Evolutionary conservation across 2,888 invertebrate genomes (phyloP).

Genomic region (Helleia helle): DNA sequence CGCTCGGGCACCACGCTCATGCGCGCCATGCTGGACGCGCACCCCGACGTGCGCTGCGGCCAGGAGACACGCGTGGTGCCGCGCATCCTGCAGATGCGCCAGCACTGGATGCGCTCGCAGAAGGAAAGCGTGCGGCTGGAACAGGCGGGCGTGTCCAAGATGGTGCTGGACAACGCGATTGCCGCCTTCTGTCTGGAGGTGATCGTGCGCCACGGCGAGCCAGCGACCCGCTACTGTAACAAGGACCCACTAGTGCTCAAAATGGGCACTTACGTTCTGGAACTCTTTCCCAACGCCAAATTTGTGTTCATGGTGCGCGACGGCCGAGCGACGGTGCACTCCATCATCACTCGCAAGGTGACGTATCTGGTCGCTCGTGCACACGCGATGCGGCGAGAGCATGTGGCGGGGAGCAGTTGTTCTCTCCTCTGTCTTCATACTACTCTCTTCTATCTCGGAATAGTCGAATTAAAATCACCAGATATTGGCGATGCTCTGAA

Average conservation of each 20-base stretch:
- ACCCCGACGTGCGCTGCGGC: slow-evolving; percentile 96
- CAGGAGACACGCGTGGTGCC: slow-evolving; percentile 98
- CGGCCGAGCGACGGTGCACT: slow-evolving; percentile 98
- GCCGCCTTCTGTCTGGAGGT: slow-evolving; percentile 97
- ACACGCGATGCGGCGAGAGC: too few relatives aligned
- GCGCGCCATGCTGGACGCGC: slow-evolving; percentile 98
- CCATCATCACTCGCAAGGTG: slow-evolving; percentile 96
- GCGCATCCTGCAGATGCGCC: slow-evolving; percentile 93
- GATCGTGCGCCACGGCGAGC: slow-evolving; percentile 96
- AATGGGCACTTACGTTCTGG: slow-evolving; percentile 93
- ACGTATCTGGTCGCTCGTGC: too few relatives aligned
- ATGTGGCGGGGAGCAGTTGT: too few relatives aligned
- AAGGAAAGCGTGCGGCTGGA: slow-evolving; percentile 92
- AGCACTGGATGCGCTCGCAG: slow-evolving; percentile 96
- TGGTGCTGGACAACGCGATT: slow-evolving; percentile 95
- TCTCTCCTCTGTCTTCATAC: too few relatives aligned
- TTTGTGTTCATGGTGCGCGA: slow-evolving; percentile 99
- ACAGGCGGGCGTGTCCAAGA: slow-evolving; percentile 95
- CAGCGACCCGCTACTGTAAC: slow-evolving; percentile 96
- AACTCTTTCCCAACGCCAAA: slow-evolving; percentile 97
- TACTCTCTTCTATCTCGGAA: too few relatives aligned
- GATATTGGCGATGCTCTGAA: too few relatives aligned
- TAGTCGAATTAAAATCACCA: too few relatives aligned
- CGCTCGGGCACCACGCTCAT: slow-evolving; percentile 97
- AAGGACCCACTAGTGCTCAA: slow-evolving; percentile 99